These are phyloP conservation scores for Neodiprion fabricii DNA, from an alignment of 1,140 invertebrate genomes.

Conservation along the genomic window DNA sequence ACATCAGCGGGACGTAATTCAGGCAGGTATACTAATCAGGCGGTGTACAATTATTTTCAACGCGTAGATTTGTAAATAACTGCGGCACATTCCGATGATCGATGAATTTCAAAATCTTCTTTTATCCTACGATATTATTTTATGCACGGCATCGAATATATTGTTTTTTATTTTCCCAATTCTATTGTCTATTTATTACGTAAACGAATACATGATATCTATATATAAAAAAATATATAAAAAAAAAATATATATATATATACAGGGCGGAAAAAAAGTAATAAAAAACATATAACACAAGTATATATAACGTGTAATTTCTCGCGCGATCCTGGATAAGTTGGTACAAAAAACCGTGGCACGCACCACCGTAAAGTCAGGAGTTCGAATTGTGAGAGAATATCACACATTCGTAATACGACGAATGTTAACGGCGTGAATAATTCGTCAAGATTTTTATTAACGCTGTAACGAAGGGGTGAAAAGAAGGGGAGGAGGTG, in stretches of 20 bases:
- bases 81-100: too few species aligned
- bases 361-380: slow-evolving; percentile 13
- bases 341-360: neutral
- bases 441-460: neutral
- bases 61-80: too few species aligned
- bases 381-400: slow-evolving; percentile 16
- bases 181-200: too few species aligned
- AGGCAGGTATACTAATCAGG: too few species aligned
- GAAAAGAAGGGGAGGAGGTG: too few species aligned
- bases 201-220: neutral
- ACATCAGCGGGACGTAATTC: too few species aligned
- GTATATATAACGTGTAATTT: neutral
- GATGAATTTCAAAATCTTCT: too few species aligned
- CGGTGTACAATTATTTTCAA: too few species aligned
- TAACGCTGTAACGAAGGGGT: too few species aligned
- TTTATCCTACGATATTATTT: too few species aligned
- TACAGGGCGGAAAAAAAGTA: neutral
- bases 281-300: slow-evolving; percentile 13
- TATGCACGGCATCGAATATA: too few species aligned
- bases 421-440: neutral
- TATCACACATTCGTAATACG: neutral
- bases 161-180: too few species aligned
- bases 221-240: neutral
- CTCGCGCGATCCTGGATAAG: slow-evolving; percentile 12
- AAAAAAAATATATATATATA: slow-evolving; percentile 13